Evolutionary conservation across 2,113 vertebrate species (phyloP).

Genomic region (Anhinga rufa): DNA sequence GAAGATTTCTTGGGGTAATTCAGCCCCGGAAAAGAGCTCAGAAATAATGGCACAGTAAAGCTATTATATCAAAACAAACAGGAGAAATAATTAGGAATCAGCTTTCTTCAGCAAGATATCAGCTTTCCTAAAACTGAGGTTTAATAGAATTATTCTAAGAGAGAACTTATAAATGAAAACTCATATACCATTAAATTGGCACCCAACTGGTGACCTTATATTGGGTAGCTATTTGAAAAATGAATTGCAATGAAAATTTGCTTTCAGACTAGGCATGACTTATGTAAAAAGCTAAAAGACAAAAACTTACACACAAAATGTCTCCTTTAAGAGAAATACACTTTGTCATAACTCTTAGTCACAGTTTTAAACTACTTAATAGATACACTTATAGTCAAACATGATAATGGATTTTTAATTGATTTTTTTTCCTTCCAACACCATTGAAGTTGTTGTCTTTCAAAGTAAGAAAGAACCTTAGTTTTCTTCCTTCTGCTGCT

Average conservation of each 20-base stretch:
- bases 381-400: neutral
- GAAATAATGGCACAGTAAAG: neutral
- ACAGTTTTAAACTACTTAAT: neutral
- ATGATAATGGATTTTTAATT: neutral
- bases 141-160: slow-evolving; percentile 10
- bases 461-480: neutral
- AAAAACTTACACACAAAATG: neutral
- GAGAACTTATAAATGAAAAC: neutral
- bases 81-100: neutral
- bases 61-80: neutral
- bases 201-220: neutral
- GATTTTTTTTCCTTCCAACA: neutral
- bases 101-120: neutral
- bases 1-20: neutral
- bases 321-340: neutral
- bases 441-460: neutral
- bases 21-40: neutral
- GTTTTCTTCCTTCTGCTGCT: neutral
- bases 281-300: neutral
- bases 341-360: neutral
- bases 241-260: slow-evolving; percentile 27
- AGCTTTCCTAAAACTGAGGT: neutral
- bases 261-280: neutral
- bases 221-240: neutral
- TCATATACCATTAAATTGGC: neutral